Conservation (phyloP, 2,888 invertebrate genomes). For the Choreutis nemorana region DNA sequence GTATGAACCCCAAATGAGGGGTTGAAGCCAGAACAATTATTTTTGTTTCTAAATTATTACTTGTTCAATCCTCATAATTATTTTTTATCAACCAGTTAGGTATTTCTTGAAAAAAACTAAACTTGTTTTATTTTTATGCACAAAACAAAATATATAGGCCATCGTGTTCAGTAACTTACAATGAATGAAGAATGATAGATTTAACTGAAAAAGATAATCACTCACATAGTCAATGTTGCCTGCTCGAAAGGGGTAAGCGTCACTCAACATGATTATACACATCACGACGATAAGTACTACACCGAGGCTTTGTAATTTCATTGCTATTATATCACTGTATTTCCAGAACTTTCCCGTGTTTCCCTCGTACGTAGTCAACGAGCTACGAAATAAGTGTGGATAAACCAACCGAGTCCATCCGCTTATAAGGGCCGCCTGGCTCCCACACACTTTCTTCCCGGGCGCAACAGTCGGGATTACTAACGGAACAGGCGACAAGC, state of each 20-base stretch:
- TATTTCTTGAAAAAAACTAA: too few relatives aligned
- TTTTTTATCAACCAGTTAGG: too few relatives aligned
- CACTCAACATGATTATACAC: slow-evolving; percentile 22
- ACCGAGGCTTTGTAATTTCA: slow-evolving; percentile 28
- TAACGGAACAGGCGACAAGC: too few relatives aligned
- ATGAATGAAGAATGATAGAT: too few relatives aligned
- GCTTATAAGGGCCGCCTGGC: slow-evolving; percentile 39
- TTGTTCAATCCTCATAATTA: too few relatives aligned
- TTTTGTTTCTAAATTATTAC: too few relatives aligned
- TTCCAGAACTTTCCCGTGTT: not conserved
- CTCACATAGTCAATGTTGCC: slow-evolving; percentile 53
- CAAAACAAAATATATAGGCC: too few relatives aligned
- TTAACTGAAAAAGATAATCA: slow-evolving; percentile 12
- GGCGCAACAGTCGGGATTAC: too few relatives aligned
- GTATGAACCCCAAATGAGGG: too few relatives aligned
- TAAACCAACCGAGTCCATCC: slow-evolving; percentile 22
- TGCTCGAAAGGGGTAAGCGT: slow-evolving; percentile 30
- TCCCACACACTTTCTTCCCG: slow-evolving; percentile 44
- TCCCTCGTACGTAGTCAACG: slow-evolving; percentile 18
- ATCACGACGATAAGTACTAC: slow-evolving; percentile 27
- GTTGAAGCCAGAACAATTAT: too few relatives aligned
- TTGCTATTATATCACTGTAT: slow-evolving; percentile 15
- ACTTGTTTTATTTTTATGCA: too few relatives aligned
- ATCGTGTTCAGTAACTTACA: too few relatives aligned
- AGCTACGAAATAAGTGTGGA: slow-evolving; percentile 28